Evolutionary conservation across 2,888 invertebrate species (phyloP), one percentile per base, ranked within the genome.

Genomic region (Lycia hirtaria): DNA sequence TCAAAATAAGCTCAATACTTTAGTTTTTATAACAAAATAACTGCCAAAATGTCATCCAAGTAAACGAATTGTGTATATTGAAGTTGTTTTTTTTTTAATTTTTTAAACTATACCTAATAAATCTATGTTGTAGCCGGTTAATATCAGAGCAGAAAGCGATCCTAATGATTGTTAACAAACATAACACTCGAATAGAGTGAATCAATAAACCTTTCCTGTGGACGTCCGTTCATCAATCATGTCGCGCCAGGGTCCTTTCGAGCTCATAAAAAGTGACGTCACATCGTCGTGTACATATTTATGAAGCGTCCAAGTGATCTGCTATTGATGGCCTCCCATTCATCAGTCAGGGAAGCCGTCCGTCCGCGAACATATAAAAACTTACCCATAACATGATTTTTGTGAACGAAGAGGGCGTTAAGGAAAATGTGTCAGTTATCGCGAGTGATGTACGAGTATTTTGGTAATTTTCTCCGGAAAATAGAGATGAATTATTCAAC

Each of bases 271-370:
- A 88, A 88, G 73, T 80, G 84, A 83, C 80, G 81, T 83, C 82
- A 87, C 78, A 81, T 76, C 77, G 76, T 78, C 79, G 73, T 82
- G 85, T 88, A 89, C 88, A 90, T 90, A 89, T 90, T 91, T 90
- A 89, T 89, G 87, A 89, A 86, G 82, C 78, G 76, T 74, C 76
- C 82, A 75, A 87, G 83, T 84, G 85, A 84, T 84, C 85, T 87
- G 88, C 81, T 75, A 81, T 82, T 83, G 88, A 89, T 85, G 81
- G 83, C 68, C 73, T 66, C 69, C 78, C 85, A 88, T 89, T 87
- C 85, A 86, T 89, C 88, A 85, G 78, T 68, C 72, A 72, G 69
- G 47, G 56, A 69, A 74, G 75, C 75, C 77, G 76, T 73, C 75
- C 62, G 57, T 64, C 45, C 37, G 56, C 35, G 20, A 26, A 67